A percentile compares a stretch with the other conserved stretches of the same genome.
These are phyloP conservation scores for Anagyrus pseudococci DNA, from an alignment of 2,888 invertebrate species.

Conservation along the genomic window DNA sequence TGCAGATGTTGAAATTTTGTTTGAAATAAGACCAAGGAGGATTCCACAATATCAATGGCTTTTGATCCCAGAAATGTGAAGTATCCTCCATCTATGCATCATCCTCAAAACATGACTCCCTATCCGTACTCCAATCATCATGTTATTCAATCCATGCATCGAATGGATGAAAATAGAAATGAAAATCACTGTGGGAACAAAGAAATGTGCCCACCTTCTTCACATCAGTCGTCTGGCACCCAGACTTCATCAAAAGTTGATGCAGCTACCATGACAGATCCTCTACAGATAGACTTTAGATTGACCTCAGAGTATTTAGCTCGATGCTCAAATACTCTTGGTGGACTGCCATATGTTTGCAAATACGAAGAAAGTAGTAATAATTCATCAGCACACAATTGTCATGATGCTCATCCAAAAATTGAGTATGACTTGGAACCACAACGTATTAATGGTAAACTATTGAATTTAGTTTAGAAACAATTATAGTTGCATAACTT, in stretches of 20 bases:
- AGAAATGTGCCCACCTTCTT: slow-evolving; percentile 48
- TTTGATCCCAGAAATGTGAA: slow-evolving; percentile 54
- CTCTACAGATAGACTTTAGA: slow-evolving; percentile 57
- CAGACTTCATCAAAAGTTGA: slow-evolving; percentile 58
- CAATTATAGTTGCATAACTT: no score
- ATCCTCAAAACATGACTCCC: slow-evolving; percentile 42
- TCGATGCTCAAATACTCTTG: slow-evolving; percentile 53
- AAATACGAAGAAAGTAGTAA: slow-evolving; percentile 51
- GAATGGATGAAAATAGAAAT: slow-evolving; percentile 57
- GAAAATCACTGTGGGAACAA: slow-evolving; percentile 56
- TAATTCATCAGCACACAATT: slow-evolving; percentile 50
- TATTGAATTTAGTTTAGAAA: no score
- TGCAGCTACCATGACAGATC: slow-evolving; percentile 60
- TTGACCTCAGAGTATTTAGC: slow-evolving; percentile 58
- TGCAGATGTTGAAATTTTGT: slow-evolving; percentile 22
- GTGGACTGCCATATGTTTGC: slow-evolving; percentile 54
- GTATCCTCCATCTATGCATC: slow-evolving; percentile 50
- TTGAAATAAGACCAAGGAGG: slow-evolving; percentile 14
- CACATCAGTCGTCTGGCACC: slow-evolving; percentile 52
- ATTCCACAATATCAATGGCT: slow-evolving; percentile 48
- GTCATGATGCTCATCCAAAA: slow-evolving; percentile 49
- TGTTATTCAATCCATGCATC: slow-evolving; percentile 41
- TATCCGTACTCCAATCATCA: slow-evolving; percentile 50
- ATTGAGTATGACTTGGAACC: slow-evolving; percentile 55
- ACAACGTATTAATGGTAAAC: slow-evolving; percentile 54